These are phyloP conservation scores for Larimichthys polyactis DNA, from an alignment of 2,113 vertebrate genomes.

Conservation along the genomic window DNA sequence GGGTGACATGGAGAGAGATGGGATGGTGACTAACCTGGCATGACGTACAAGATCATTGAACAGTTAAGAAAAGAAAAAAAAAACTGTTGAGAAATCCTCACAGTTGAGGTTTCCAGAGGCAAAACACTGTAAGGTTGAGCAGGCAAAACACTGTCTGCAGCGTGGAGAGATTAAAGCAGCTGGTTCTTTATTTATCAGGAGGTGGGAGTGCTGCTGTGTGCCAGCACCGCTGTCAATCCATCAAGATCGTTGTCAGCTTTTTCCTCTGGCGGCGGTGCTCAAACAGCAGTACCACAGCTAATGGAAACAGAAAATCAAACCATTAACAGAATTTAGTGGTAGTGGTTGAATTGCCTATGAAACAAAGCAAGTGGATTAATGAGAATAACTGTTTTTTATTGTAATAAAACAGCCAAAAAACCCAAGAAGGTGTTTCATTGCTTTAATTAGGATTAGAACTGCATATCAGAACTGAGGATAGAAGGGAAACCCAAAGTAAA, in stretches of 20 bases:
- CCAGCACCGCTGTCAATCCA: slow-evolving; percentile 50
- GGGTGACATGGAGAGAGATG: background rate
- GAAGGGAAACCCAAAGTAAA: background rate
- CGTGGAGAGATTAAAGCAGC: slow-evolving; percentile 47
- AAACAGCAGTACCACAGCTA: slow-evolving; percentile 27
- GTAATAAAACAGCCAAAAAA: slow-evolving; percentile 15
- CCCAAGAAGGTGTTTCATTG: background rate
- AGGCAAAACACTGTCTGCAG: slow-evolving; percentile 12
- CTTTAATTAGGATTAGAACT: background rate
- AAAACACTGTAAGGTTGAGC: slow-evolving; percentile 26
- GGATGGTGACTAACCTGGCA: slow-evolving; percentile 16
- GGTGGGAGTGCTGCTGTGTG: slow-evolving; percentile 12
- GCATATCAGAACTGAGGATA: background rate
- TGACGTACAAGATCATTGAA: slow-evolving; percentile 16
- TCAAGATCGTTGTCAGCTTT: slow-evolving; percentile 53
- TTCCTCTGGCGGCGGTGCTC: slow-evolving; percentile 38
- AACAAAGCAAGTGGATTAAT: slow-evolving; percentile 40
- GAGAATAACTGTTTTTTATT: slow-evolving; percentile 3
- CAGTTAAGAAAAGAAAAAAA: background rate
- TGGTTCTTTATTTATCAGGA: slow-evolving; percentile 60
- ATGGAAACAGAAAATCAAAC: slow-evolving; percentile 57
- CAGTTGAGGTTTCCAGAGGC: slow-evolving; percentile 34
- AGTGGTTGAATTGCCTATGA: slow-evolving; percentile 30
- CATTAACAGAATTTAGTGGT: slow-evolving; percentile 41
- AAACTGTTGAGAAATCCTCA: background rate